Base-by-base conservation (phyloP, 2,113 vertebrate genomes). In the Callipepla squamata region DNA sequence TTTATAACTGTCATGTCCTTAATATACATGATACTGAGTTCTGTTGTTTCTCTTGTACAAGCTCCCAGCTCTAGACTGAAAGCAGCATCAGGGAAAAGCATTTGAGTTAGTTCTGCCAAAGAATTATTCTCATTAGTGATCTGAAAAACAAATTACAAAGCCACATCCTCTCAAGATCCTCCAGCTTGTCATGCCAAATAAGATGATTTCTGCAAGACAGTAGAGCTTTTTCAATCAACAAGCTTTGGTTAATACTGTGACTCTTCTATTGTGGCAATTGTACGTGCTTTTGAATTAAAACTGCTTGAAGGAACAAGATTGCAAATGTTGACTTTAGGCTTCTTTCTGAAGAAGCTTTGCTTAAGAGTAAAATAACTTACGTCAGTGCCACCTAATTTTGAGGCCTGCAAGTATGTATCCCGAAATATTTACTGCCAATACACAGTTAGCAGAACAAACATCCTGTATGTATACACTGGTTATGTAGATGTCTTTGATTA, bases 381-480 rank as follows among this genome's bases (percentile, higher is more conserved):
- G 26, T 57, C 6, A 30, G 9, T 28, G 2, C 22, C 11, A 40
- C 23, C 66, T 80, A 72, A n/a, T 28, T 13, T 3, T 51, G 42
- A 82, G 80, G 23, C 15, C 32, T 67, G 7, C 6, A 6, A 34
- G 3, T 55, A 13, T 53, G 20, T 51, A 57, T 34, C 40, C 57
- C 8, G 38, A 62, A 30, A 22, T 19, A 16, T 34, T 53, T 53
- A 18, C 23, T 19, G 80, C 42, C 11, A 84, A 28, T 5, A 17
- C 19, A 13, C 40, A 19, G 38, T 40, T 40, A 4, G 17, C 26
- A 13, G 38, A 63, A 63, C 36, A 11, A 28, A 63, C 13, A 38
- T 69, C 4, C 36, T 51, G 3, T 57, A 32, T 2, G 3, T 67
- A 3, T 42, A 18, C 3, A 6, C 0, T 2, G 28, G 5, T 55